phyloP scores from a whole-genome alignment of 2,113 vertebrate species.

The Typhlomys cinereus region DNA sequence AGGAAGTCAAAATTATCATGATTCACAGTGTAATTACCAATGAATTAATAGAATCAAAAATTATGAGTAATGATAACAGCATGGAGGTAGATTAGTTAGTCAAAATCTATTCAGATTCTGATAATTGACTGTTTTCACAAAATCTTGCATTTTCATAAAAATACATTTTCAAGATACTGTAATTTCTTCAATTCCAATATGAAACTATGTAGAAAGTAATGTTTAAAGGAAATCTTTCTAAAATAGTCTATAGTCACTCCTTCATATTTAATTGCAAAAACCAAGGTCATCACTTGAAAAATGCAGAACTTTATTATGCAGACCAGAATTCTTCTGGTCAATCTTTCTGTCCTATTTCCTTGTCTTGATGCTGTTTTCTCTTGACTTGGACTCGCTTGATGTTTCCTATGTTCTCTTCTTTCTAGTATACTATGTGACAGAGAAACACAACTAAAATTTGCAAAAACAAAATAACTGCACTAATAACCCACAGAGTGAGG shows the following conservation, averaged over 20 bases:
- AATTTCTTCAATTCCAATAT: constrained; percentile 12
- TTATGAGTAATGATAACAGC: not conserved
- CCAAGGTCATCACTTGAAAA: not conserved
- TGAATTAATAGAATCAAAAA: not conserved
- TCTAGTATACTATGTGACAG: not conserved
- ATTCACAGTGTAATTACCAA: constrained; percentile 10
- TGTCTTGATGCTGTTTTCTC: not conserved
- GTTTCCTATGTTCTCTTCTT: not conserved
- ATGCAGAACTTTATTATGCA: no score
- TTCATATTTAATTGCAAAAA: not conserved
- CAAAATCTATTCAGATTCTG: not conserved
- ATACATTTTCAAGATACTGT: not conserved
- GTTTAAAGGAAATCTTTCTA: not conserved
- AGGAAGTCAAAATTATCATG: not conserved
- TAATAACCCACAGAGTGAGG: not conserved
- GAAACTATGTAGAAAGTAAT: not conserved
- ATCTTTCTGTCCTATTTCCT: not conserved
- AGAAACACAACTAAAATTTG: not conserved
- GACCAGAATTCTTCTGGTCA: not conserved
- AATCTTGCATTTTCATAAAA: not conserved
- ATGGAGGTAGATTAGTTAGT: not conserved
- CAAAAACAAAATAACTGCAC: not conserved
- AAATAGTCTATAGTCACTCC: not conserved
- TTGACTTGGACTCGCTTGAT: not conserved
- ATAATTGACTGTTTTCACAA: not conserved